These are phyloP conservation scores for Plumapathes pennacea DNA, from an alignment of 92 coral and sea anemone species.

Conservation along the genomic window DNA sequence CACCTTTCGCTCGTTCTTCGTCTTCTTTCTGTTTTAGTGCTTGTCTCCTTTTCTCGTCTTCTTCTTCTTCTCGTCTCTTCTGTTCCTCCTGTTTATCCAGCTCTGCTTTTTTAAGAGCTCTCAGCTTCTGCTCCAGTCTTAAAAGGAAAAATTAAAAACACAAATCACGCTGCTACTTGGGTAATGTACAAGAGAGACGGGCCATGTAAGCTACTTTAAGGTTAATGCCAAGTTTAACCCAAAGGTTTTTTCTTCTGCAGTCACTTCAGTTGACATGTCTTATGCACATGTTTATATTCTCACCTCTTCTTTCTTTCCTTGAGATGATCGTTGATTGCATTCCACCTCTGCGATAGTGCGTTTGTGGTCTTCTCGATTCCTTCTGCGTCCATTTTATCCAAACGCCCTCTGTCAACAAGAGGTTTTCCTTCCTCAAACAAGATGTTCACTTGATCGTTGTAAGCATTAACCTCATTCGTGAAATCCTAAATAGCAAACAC, in stretches of 20 bases:
- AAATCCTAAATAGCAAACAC: too few species aligned
- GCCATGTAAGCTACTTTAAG: too few species aligned
- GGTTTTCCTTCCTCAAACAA: slow-evolving; percentile 57
- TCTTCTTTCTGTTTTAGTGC: slow-evolving; percentile 10
- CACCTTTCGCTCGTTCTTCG: too few species aligned
- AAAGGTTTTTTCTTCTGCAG: too few species aligned
- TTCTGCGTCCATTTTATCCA: slow-evolving; percentile 76
- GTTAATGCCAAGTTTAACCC: too few species aligned
- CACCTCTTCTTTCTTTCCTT: slow-evolving; percentile 68
- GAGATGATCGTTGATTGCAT: slow-evolving; percentile 58
- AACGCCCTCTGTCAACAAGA: slow-evolving; percentile 64
- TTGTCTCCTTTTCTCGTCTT: slow-evolving; percentile 8
- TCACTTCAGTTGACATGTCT: too few species aligned
- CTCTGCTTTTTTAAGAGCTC: slow-evolving; percentile 23
- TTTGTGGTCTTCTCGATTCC: slow-evolving; percentile 74
- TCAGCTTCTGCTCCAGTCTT: slow-evolving; percentile 3
- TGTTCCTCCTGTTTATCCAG: slow-evolving; percentile 15
- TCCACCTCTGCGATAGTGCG: slow-evolving; percentile 68
- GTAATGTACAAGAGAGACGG: too few species aligned
- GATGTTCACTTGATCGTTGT: slow-evolving; percentile 57
- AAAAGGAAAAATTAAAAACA: too few species aligned
- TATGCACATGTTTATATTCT: too few species aligned
- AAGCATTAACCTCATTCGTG: slow-evolving; percentile 51
- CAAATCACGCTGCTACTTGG: too few species aligned
- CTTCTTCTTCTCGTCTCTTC: slow-evolving; percentile 19